Evolutionary conservation across 1,140 invertebrate species (phyloP), one percentile per base, ranked within the genome.

Genomic region (Drosophila asahinai): DNA sequence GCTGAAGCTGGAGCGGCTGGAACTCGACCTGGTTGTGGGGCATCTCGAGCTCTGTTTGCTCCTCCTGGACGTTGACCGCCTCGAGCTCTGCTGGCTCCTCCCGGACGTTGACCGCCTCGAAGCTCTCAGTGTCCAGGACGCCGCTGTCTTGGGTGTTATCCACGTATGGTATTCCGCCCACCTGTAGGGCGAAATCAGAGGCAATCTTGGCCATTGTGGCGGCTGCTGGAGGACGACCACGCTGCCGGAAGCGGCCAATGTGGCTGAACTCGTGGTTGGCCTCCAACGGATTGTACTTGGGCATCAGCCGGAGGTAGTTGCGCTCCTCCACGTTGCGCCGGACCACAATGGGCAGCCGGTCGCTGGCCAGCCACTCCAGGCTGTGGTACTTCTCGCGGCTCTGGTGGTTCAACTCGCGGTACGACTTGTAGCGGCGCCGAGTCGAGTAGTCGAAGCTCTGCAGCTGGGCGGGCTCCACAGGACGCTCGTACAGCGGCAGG

Each of bases 231-330:
- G 19, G 54, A 51, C 73, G 75, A 27, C 75, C 75, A 12, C 75
- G 54, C 9, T 57, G 40, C 1, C 25, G 33, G 9, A 30, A 40
- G 3, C 15, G 27, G 19, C 25, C 36, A 33, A 51, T 77, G 19
- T 77, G 55, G 22, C 75, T 77, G 1, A 77, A 68, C 4, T 55
- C 75, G 8, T 77, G 75, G 8, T 17, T 52, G 43, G 75, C 75
- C 8, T 5, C 1, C 2, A 3, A 11, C 0, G 57, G 48, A 48
- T 77, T 19, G 17, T 68, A 77, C 4, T 45, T 43, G 7, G 73
- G 30, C 75, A 77, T 57, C n/a, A 68, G 14, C 0, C 2, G 1
- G 0, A 1, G 6, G 8, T n/a, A 3, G 30, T 38, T 49, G 0
- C 73, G 49, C 15, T 30, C 22, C 49, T 77, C 75, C 27, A 77